A percentile compares a stretch with the other conserved stretches of the same genome.
These are phyloP conservation scores for Beris chalybata DNA, from an alignment of 2,888 invertebrate genomes.

Conservation along the genomic window DNA sequence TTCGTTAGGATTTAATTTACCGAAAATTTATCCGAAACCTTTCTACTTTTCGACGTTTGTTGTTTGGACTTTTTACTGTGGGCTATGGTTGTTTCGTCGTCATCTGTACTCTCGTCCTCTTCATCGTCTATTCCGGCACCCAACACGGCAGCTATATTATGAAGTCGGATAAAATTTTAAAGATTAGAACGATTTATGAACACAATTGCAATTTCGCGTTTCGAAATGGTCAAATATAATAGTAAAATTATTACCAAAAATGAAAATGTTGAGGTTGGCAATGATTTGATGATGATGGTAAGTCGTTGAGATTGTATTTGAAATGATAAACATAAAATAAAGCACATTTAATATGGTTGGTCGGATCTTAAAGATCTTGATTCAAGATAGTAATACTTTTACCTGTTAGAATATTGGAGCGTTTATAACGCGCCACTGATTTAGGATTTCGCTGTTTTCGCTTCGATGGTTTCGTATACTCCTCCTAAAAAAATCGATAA, in stretches of 20 bases:
- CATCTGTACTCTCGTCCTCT: not conserved
- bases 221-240: too few species aligned
- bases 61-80: not conserved
- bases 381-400: conserved; percentile 29
- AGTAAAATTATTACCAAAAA: conserved; percentile 26
- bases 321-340: conserved; percentile 19
- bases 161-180: too few species aligned
- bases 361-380: too few species aligned
- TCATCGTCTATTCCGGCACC: conserved; percentile 27
- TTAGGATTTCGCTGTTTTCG: conserved; percentile 34
- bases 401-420: conserved; percentile 44
- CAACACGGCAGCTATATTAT: conserved; percentile 18
- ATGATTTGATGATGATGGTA: conserved; percentile 11
- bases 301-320: conserved; percentile 21
- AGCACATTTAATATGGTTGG: not conserved
- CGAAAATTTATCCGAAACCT: conserved; percentile 16
- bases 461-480: conserved; percentile 33
- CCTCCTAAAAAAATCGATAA: conserved; percentile 36
- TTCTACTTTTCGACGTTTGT: not conserved
- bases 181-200: too few species aligned
- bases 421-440: conserved; percentile 33
- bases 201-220: too few species aligned
- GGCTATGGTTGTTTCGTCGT: not conserved
- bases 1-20: conserved; percentile 7
- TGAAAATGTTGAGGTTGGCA: conserved; percentile 4